A percentile compares a stretch with the other conserved stretches of the same genome.
These are phyloP conservation scores for Baccha elongata DNA, from an alignment of 2,888 invertebrate genomes.

Conservation along the genomic window DNA sequence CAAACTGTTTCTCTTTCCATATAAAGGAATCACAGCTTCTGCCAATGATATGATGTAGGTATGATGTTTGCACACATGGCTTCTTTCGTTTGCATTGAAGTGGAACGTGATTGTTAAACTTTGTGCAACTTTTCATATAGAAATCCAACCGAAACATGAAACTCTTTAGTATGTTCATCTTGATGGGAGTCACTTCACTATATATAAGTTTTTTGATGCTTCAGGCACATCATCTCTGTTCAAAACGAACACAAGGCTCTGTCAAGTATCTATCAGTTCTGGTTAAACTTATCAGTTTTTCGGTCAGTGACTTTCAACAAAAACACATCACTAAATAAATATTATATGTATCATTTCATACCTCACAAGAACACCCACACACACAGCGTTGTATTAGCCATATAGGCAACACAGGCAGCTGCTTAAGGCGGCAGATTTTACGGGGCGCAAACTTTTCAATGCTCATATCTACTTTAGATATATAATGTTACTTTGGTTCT, in stretches of 20 bases:
- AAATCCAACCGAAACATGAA: neutral
- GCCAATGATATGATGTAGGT: no score
- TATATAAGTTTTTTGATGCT: neutral
- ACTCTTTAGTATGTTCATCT: neutral
- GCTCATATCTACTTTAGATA: no score
- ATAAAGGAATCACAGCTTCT: no score
- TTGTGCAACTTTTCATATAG: slow-evolving; percentile 11
- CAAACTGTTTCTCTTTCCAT: no score
- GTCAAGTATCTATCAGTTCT: neutral
- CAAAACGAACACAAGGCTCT: neutral
- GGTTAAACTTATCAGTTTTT: slow-evolving; percentile 12
- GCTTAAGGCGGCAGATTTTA: no score
- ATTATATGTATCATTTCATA: neutral
- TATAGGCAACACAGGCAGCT: no score
- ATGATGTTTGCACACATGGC: neutral
- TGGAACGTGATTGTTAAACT: slow-evolving; percentile 1
- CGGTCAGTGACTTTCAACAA: slow-evolving; percentile 30
- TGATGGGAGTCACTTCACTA: neutral
- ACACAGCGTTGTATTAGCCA: no score
- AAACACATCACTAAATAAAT: neutral
- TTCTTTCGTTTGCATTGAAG: neutral
- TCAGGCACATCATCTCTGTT: neutral
- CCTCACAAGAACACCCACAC: neutral
- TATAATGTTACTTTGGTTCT: no score
- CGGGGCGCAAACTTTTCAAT: no score